phyloP scores from a whole-genome alignment of 1,140 invertebrate species.

The Drosophila kurseongensis region DNA sequence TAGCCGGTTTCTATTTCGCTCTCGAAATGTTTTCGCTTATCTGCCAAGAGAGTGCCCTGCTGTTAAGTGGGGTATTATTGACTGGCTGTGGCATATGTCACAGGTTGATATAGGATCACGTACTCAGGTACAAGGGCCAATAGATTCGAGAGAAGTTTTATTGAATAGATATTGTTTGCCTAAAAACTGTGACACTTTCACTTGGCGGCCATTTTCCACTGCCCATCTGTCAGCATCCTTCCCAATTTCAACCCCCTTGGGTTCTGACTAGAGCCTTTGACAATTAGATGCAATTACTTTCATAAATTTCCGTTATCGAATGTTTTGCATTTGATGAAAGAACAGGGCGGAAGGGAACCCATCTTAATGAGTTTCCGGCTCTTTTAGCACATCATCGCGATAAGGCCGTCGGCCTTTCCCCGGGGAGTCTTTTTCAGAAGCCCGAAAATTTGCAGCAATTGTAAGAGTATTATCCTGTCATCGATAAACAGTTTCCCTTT shows the following conservation, averaged over 20 bases:
- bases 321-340: constrained; percentile 45
- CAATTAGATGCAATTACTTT: constrained; percentile 65
- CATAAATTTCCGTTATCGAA: constrained; percentile 53
- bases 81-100: constrained; percentile 48
- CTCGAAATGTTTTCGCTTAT: constrained; percentile 67
- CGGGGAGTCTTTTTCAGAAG: constrained; percentile 35
- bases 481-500: constrained; percentile 29
- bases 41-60: constrained; percentile 31
- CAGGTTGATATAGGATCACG: constrained; percentile 30
- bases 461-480: constrained; percentile 60
- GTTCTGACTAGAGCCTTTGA: constrained; percentile 16
- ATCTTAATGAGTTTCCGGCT: constrained; percentile 45
- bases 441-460: constrained; percentile 42
- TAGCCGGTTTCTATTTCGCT: constrained; percentile 67
- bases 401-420: constrained; percentile 32
- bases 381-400: constrained; percentile 35
- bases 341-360: constrained; percentile 15
- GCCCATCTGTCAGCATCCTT: constrained; percentile 51
- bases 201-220: constrained; percentile 24
- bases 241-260: constrained; percentile 22
- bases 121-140: constrained; percentile 19
- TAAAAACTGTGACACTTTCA: constrained; percentile 17
- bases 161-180: constrained; percentile 19
- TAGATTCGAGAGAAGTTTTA: constrained; percentile 2
- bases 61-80: constrained; percentile 33